Base-by-base conservation (phyloP, 2,888 invertebrate genomes). In the Orthosia cruda region DNA sequence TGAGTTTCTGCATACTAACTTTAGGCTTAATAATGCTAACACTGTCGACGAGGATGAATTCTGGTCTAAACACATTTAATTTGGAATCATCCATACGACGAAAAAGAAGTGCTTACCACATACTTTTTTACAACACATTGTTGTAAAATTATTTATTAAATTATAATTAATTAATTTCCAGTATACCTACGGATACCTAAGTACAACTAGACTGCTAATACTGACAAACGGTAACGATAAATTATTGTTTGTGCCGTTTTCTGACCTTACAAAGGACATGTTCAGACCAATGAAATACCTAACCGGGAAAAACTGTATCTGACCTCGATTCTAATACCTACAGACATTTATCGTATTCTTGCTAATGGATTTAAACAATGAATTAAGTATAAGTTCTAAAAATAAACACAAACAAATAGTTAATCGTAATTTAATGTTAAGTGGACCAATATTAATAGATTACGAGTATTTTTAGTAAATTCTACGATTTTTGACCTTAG, bases 221-320 rank as follows among this genome's bases (percentile, higher is more conserved):
- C 13, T 45, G 26, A 65, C 23, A 45, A 65, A 69, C 23, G n/a
- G 67, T 54, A 57, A 59, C 16, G 9, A 72, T 68, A 71, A 54
- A 50, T 54, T 32, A 57, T 26, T 20, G 52, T 49, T 67, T 49
- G 45, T 70, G 16, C 40, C 12, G 65, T 57, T 71, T 47, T 68
- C 40, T 12, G 64, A 75, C 67, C 61, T 70, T 50, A 61, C 15
- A 61, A 72, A 73, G 58, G 65, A 75, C 79, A 75, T 32, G 74
- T 71, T 63, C 40, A 64, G 23, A 59, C 63, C 16, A 71, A 69
- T 69, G 16, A 54, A 55, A 55, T 67, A 73, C 64, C 52, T 77
- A 74, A 74, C 67, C 58, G 77, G 74, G 77, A 81, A 81, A 71
- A 73, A 61, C 74, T 65, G 26, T 68, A 32, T n/a, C 15, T 74